phyloP scores from a whole-genome alignment of 2,888 invertebrate genomes.

The Leptinotarsa tumamoca region DNA sequence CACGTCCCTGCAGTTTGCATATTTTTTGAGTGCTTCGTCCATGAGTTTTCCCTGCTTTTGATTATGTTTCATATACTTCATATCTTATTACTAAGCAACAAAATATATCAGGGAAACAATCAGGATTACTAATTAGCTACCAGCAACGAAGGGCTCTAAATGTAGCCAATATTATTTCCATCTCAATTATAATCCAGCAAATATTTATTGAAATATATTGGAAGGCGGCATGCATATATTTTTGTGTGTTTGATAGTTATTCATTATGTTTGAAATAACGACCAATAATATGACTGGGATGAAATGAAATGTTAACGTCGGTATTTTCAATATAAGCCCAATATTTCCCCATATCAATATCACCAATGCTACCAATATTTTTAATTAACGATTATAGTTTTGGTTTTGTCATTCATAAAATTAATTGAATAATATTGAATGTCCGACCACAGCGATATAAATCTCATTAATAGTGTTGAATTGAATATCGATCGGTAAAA shows the following conservation, averaged over 20 bases:
- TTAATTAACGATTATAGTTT: slow-evolving; percentile 4
- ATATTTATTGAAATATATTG: background rate
- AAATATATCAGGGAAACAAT: no score
- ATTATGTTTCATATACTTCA: no score
- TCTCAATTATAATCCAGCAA: background rate
- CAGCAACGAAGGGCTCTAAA: no score
- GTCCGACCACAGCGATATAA: background rate
- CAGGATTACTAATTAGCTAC: no score
- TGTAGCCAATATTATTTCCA: no score
- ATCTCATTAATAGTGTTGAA: background rate
- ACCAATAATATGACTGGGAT: background rate
- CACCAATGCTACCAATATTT: background rate
- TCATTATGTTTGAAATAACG: background rate
- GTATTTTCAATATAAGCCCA: background rate
- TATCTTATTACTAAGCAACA: no score
- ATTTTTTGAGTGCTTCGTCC: no score
- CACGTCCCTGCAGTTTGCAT: no score
- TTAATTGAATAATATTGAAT: slow-evolving; percentile 18
- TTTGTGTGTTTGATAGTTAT: background rate
- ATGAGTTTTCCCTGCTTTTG: no score
- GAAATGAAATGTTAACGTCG: slow-evolving; percentile 6
- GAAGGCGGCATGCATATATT: background rate
- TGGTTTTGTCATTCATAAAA: slow-evolving; percentile 18
- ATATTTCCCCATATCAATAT: slow-evolving; percentile 1
- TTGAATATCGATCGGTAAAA: slow-evolving; percentile 1